Evolutionary conservation across 1,140 invertebrate genomes (phyloP).

Genomic region (Probaryconus sp.): DNA sequence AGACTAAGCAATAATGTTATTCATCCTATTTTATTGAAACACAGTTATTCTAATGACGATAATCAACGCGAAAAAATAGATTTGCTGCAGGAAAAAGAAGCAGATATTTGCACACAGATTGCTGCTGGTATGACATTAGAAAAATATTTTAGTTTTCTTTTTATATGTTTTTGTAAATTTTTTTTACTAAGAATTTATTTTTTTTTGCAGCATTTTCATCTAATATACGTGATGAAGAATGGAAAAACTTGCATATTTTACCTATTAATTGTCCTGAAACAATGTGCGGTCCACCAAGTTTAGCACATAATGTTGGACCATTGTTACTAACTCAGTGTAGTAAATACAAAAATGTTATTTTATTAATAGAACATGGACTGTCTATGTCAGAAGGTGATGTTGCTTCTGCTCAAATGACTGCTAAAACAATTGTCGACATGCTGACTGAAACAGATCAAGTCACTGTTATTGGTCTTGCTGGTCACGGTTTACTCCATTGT

Average conservation of each 20-base stretch:
- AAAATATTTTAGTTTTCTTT: conserved; percentile 10
- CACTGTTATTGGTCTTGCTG: conserved; percentile 69
- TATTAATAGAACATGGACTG: conserved; percentile 71
- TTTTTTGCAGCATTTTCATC: conserved; percentile 64
- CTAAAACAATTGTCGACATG: conserved; percentile 75
- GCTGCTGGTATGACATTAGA: conserved; percentile 62
- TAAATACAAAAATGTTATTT: conserved; percentile 71
- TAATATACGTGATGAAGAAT: conserved; percentile 67
- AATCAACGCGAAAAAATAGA: conserved; percentile 41
- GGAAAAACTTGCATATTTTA: conserved; percentile 74
- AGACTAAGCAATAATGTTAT: conserved; percentile 66
- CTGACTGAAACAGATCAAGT: conserved; percentile 72
- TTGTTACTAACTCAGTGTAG: conserved; percentile 73
- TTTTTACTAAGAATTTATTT: conserved; percentile 10
- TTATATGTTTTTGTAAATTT: conserved; percentile 18
- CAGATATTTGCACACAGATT: conserved; percentile 70
- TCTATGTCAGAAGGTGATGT: conserved; percentile 75
- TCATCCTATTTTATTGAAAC: conserved; percentile 64
- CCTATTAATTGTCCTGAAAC: conserved; percentile 69
- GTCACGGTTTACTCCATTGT: conserved; percentile 63
- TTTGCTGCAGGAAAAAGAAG: conserved; percentile 49
- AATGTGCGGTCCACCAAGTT: conserved; percentile 73
- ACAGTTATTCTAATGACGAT: conserved; percentile 53
- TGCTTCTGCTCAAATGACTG: conserved; percentile 71
- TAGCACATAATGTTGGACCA: conserved; percentile 72